Evolutionary conservation across 2,113 vertebrate species (phyloP).

Genomic region (Stomatorhinus ivindoensis): DNA sequence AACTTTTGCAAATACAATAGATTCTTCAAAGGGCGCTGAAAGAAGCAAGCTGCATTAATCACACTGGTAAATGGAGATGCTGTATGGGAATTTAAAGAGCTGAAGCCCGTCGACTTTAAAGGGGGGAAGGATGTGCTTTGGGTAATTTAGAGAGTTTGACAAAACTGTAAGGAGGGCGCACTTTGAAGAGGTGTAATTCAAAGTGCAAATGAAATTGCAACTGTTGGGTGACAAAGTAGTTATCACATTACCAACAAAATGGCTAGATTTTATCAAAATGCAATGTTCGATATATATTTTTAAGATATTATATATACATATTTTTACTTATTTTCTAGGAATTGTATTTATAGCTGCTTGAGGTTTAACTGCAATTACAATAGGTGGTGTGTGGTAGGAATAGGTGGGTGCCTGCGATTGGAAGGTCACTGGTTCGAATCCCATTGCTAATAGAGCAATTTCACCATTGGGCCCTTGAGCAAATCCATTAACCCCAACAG

Average conservation of each 20-base stretch:
- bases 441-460: background rate
- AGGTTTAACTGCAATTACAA: background rate
- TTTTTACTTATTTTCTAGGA: background rate
- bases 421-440: background rate
- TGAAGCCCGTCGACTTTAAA: background rate
- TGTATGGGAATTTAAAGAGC: background rate
- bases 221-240: background rate
- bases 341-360: background rate
- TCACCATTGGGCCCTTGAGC: background rate
- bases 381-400: background rate
- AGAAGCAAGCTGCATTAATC: background rate
- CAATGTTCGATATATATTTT: background rate
- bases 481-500: background rate
- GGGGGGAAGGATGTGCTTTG: background rate
- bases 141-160: background rate
- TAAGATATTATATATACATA: too few species aligned
- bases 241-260: background rate
- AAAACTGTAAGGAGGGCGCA: background rate
- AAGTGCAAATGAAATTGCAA: background rate
- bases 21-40: background rate
- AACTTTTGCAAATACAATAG: background rate
- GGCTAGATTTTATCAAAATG: background rate
- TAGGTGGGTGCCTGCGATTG: background rate
- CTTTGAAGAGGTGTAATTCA: background rate
- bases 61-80: constrained; percentile 1